Evolutionary conservation across 2,888 invertebrate genomes (phyloP), one percentile per base, ranked within the genome.

Genomic region (Slavum lentiscoides): DNA sequence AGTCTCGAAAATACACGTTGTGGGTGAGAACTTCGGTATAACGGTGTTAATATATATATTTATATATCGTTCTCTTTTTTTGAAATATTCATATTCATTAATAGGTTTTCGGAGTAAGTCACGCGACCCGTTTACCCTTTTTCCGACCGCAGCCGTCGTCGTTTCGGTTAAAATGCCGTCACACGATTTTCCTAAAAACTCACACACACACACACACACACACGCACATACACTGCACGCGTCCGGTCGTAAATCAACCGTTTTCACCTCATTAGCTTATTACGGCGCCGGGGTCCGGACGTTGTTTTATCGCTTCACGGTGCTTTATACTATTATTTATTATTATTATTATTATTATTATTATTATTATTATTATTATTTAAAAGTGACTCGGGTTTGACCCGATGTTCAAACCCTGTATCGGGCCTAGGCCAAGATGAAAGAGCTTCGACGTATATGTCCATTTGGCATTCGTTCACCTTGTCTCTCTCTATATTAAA

Each of bases 191-290:
- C 39, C 23, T 30, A 39, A 23, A 8, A 23, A 73, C 1, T 2
- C 1, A 30, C 61, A 49, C 30, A 53, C 30, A n/a, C 30, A 62
- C 30, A 37, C 39, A 2, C 1, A 30, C 1, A 30, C 61, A 49
- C 30, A 53, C 30, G 15, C 30, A 62, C 30, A 37, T 37, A 30
- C 43, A 4, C 43, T 8, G 9, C 39, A 39, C 53, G 43, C 39
- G 62, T 55, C 23, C 49, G 55, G 53, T 53, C 70, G 69, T 77
- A 53, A 77, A 77, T 77, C 77, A 77, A 49, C 53, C 61, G 77
- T 77, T 77, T 62, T 53, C 77, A 77, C 77, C 77, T 77, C 77
- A 70, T 77, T 70, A 77, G 77, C 59, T 59, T 49, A 49, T 11
- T 43, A 39, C 39, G 30, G 30, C 19, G 17, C 43, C 59, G 55